Base-by-base conservation (phyloP, 2,888 invertebrate genomes). In the Melinaea menophilus region DNA sequence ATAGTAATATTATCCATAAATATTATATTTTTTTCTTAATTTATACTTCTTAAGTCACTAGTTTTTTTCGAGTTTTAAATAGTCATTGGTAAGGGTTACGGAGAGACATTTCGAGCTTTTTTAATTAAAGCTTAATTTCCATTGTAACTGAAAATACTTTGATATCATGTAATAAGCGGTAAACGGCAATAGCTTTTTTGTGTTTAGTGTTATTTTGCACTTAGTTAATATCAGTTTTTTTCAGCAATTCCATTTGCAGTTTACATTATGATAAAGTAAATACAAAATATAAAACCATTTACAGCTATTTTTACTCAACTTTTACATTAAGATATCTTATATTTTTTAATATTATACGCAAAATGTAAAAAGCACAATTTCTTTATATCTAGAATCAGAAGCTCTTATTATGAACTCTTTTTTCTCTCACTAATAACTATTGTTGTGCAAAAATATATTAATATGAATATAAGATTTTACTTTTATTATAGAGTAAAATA, bases 81-180 rank as follows among this genome's bases (percentile, higher is more conserved):
- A 41, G 41, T 41, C 41, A 41, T 11, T 41, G 41, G 41, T 41
- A 41, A 11, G 41, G 41, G 41, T 3, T 9, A 41, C 11, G 3
- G 2, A 41, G 9, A 41, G 41, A 41, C 41, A 41, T 41, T 41
- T 41, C 9, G 41, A 41, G 41, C 41, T 41, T 41, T 41, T 41
- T 41, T 41, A 41, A 41, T 41, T 41, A 41, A 41, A 41, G 41
- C 41, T 41, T 41, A 41, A 41, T 41, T 41, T 41, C 41, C 62
- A 47, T 31, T 65, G 59, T 64, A 59, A 63, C 61, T 61, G 59
- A 69, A 63, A 67, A 60, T 62, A 62, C 54, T 84, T 82, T 82
- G 75, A 78, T 75, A 80, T 84, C 76, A 86, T 69, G 72, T 80
- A 77, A 85, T 74, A 81, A 64, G 56, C 62, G 71, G 74, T 81